Percentiles rank a stretch among this genome's conserved stretches.
Conservation (phyloP, 2,888 invertebrate species). For the Anoncus sp. region DNA sequence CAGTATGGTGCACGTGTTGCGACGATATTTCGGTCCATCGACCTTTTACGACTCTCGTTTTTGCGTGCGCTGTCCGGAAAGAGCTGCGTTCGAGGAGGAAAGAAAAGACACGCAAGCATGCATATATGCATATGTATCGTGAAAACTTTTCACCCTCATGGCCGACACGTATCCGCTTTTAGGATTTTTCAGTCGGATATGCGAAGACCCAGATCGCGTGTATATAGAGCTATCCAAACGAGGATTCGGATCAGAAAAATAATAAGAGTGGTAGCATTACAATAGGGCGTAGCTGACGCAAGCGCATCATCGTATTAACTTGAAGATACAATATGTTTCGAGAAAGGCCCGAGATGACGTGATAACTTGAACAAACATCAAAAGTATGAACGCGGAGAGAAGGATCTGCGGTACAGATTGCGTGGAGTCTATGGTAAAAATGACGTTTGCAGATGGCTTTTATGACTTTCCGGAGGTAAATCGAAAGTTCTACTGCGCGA, state of each 20-base stretch:
- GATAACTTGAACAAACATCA: too few species aligned
- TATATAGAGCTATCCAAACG: background rate
- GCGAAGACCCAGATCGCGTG: conserved; percentile 3
- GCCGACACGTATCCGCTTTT: conserved; percentile 38
- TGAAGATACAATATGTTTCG: too few species aligned
- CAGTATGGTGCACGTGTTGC: conserved; percentile 69
- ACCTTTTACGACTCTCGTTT: conserved; percentile 66
- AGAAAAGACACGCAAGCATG: background rate
- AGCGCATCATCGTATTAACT: too few species aligned
- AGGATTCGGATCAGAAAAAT: conserved; percentile 5
- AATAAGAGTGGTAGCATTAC: too few species aligned
- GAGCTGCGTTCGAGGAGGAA: conserved; percentile 53
- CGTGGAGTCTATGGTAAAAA: too few species aligned
- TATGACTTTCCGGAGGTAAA: too few species aligned
- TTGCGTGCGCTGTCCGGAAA: conserved; percentile 63
- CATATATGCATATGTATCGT: conserved; percentile 26
- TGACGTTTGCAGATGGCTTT: too few species aligned
- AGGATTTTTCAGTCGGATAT: background rate
- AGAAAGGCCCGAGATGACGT: too few species aligned
- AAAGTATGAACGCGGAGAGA: too few species aligned
- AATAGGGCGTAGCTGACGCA: too few species aligned
- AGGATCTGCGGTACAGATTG: too few species aligned
- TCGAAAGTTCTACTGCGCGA: too few species aligned
- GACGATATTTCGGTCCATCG: conserved; percentile 79
- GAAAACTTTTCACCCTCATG: conserved; percentile 38